Evolutionary conservation across 1,140 invertebrate genomes (phyloP), one percentile per base, ranked within the genome.

Genomic region (Daktulosphaira vitifoliae): DNA sequence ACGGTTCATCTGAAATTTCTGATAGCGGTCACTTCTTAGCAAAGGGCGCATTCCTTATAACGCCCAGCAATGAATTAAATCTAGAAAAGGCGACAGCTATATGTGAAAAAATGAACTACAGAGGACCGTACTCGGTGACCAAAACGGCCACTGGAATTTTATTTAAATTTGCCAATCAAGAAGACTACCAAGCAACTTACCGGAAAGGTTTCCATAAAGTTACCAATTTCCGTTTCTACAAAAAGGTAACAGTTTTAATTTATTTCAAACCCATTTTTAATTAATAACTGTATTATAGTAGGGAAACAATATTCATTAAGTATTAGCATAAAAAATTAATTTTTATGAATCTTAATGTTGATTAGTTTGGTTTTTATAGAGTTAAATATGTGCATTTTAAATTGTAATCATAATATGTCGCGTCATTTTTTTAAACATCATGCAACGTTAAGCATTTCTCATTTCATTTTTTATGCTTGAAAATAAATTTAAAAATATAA

Each of bases 121-220:
- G 86, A 69, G 87, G 87, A 37, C 85, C 85, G 70, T 89, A 89
- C 77, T 88, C 85, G 67, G 78, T 90, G 69, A 89, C 88, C 44
- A 89, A 88, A 78, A 90, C 88, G 1, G 87, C 88, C 64, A 90
- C 87, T 49, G 88, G 88, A n/a, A 89, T 90, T 70, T 79, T 89
- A 49, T 90, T 90, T 79, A 89, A 89, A 75, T 89, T 90, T 75
- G 87, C 86, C 68, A 84, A 86, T 73, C 85, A 86, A 69, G 87
- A 89, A 66, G 88, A 90, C 73, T 90, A 85, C 75, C 85, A 88
- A 74, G 84, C 85, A 72, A 87, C 89, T 38, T 89, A 84, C 78
- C 86, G 88, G 74, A 89, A 89, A 73, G 87, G 87, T 13, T 90
- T 90, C 76, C 87, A 89, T 74, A 88, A 88, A 77, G 86, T 89